Evolutionary conservation across 1,140 invertebrate species (phyloP).

Genomic region (Cotesia typhae): DNA sequence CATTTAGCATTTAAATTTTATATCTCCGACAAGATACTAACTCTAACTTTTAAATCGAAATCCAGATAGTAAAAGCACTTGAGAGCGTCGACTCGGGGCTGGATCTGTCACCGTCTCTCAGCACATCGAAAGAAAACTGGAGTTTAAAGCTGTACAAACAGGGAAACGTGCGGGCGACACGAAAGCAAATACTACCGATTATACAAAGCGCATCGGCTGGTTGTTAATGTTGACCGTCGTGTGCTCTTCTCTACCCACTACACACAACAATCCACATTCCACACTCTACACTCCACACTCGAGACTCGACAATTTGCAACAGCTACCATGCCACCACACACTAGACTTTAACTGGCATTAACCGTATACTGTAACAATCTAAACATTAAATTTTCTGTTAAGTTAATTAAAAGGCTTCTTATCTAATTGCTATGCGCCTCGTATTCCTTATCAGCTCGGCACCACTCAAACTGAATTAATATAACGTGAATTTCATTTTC

Average conservation of each 20-base stretch:
- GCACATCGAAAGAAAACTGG: slow-evolving; percentile 33
- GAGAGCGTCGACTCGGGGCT: slow-evolving; percentile 43
- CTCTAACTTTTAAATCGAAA: slow-evolving; percentile 1
- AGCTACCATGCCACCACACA: neutral
- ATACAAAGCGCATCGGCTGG: slow-evolving; percentile 60
- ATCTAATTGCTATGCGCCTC: slow-evolving; percentile 31
- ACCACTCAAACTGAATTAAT: slow-evolving; percentile 31
- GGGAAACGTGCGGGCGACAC: slow-evolving; percentile 66
- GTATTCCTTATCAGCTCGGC: slow-evolving; percentile 15
- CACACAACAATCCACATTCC: slow-evolving; percentile 5
- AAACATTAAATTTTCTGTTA: slow-evolving; percentile 33
- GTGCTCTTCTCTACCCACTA: neutral
- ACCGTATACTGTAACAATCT: slow-evolving; percentile 3
- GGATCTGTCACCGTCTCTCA: slow-evolving; percentile 36
- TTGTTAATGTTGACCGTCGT: slow-evolving; percentile 43
- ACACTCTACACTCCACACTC: neutral
- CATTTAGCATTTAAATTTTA: slow-evolving; percentile 1
- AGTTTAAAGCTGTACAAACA: slow-evolving; percentile 63
- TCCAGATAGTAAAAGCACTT: slow-evolving; percentile 53
- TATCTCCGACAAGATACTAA: slow-evolving; percentile 20
- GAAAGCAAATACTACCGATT: slow-evolving; percentile 73
- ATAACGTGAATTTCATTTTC: slow-evolving; percentile 18
- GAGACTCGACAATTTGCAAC: neutral
- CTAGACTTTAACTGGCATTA: slow-evolving; percentile 2
- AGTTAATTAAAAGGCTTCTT: slow-evolving; percentile 34